A percentile compares a stretch with the other conserved stretches of the same genome.
These are phyloP conservation scores for Drosophila testacea DNA, from an alignment of 2,888 invertebrate species.

Conservation along the genomic window DNA sequence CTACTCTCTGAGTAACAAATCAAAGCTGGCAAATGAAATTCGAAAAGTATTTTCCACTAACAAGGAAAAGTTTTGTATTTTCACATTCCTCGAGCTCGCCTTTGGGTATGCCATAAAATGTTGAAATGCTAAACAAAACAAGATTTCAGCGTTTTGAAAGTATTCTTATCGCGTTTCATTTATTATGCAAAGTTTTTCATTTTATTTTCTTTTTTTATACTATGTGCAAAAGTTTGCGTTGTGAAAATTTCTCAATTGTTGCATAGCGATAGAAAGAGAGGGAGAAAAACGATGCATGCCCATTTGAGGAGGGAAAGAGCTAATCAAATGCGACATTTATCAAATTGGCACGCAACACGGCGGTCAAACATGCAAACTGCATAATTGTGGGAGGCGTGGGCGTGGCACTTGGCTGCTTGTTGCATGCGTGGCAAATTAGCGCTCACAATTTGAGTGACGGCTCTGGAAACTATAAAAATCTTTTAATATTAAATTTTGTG, in stretches of 20 bases:
- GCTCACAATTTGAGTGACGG: slow-evolving; percentile 14
- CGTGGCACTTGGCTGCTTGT: slow-evolving; percentile 44
- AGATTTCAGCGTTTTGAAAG: slow-evolving; percentile 41
- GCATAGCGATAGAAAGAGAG: slow-evolving; percentile 13
- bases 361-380: slow-evolving; percentile 50
- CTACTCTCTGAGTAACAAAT: slow-evolving; percentile 29
- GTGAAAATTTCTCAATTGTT: slow-evolving; percentile 64
- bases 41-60: slow-evolving; percentile 49
- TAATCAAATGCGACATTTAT: slow-evolving; percentile 77
- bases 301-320: slow-evolving; percentile 8
- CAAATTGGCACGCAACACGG: slow-evolving; percentile 76
- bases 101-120: slow-evolving; percentile 53
- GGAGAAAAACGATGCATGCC: not conserved
- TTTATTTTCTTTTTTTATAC: slow-evolving; percentile 13
- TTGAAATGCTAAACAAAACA: slow-evolving; percentile 46
- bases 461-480: slow-evolving; percentile 8
- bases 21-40: slow-evolving; percentile 54
- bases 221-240: slow-evolving; percentile 40
- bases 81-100: slow-evolving; percentile 54
- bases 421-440: slow-evolving; percentile 59
- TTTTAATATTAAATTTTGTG: slow-evolving; percentile 21
- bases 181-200: slow-evolving; percentile 64
- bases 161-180: slow-evolving; percentile 67
- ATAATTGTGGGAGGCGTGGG: slow-evolving; percentile 33
- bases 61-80: slow-evolving; percentile 59